These are phyloP conservation scores for Acronicta alni DNA, from an alignment of 2,888 invertebrate genomes.

Conservation along the genomic window DNA sequence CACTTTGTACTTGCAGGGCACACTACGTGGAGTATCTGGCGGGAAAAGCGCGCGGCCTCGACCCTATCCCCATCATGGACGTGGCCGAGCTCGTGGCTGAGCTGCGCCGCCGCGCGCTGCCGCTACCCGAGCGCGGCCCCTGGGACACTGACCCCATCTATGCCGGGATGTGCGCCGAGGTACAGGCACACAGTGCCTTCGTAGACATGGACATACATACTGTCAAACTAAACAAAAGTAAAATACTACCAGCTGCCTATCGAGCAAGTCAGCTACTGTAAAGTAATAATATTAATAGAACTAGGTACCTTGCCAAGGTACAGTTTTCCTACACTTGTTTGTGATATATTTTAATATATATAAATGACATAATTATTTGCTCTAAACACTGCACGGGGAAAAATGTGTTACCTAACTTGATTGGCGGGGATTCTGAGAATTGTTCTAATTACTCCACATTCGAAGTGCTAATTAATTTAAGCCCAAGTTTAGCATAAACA, in stretches of 20 bases:
- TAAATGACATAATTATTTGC: no score
- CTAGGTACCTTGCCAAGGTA: no score
- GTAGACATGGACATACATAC: conserved; percentile 14
- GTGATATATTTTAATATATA: no score
- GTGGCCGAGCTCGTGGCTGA: conserved; percentile 96
- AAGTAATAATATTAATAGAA: no score
- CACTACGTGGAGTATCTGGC: conserved; percentile 99
- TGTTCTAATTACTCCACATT: no score
- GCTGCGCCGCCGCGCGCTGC: conserved; percentile 94
- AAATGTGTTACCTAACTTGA: no score
- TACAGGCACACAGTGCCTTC: conserved; percentile 73
- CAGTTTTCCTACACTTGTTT: no score
- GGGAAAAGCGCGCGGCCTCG: conserved; percentile 95
- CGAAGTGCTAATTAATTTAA: no score
- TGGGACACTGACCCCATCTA: conserved; percentile 96
- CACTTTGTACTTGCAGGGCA: conserved; percentile 90
- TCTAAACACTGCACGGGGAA: no score
- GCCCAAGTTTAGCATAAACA: no score
- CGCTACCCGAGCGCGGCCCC: conserved; percentile 94
- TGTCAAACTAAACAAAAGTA: conserved; percentile 5
- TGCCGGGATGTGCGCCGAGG: conserved; percentile 95
- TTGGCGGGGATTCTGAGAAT: no score
- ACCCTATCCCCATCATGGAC: conserved; percentile 96
- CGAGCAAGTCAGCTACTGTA: not conserved
- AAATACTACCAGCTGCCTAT: conserved; percentile 8